Evolutionary conservation across 2,113 vertebrate genomes (phyloP).

Genomic region (Gymnarchus niloticus): DNA sequence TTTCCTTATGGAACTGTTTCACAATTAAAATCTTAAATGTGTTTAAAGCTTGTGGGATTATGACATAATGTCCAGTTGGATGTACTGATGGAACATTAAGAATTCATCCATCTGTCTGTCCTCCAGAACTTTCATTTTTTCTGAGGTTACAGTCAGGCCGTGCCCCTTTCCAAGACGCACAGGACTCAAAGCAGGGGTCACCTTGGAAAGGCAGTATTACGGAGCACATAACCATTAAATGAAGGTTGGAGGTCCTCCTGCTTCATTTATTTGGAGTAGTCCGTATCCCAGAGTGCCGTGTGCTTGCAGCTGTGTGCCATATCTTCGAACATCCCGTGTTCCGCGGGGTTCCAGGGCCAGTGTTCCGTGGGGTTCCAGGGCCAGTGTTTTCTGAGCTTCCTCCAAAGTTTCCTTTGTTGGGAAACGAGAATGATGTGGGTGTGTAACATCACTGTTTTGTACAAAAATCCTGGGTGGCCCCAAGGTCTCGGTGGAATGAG

Average conservation of each 20-base stretch:
- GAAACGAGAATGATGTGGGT: constrained; percentile 65
- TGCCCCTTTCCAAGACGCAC: background rate
- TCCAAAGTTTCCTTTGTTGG: background rate
- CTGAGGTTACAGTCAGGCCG: background rate
- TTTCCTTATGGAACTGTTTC: background rate
- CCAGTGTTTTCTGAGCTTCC: background rate
- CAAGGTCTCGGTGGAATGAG: background rate
- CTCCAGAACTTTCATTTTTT: background rate
- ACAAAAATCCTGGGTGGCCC: constrained; percentile 27
- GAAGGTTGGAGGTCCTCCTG: background rate
- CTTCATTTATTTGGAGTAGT: background rate
- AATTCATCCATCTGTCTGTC: background rate
- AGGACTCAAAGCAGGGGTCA: background rate
- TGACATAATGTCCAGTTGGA: background rate
- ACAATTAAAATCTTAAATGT: background rate
- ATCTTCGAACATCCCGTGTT: constrained; percentile 62
- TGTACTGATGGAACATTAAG: background rate
- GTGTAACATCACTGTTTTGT: constrained; percentile 67
- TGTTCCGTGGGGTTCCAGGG: constrained; percentile 3
- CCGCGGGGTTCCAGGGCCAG: constrained; percentile 42
- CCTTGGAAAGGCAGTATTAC: background rate
- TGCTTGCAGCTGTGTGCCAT: constrained; percentile 39
- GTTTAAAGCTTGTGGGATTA: background rate
- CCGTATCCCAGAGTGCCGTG: background rate
- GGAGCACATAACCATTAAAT: too few relatives aligned